Base-by-base conservation (phyloP, 2,888 invertebrate species). In the Orchesella flavescens region DNA sequence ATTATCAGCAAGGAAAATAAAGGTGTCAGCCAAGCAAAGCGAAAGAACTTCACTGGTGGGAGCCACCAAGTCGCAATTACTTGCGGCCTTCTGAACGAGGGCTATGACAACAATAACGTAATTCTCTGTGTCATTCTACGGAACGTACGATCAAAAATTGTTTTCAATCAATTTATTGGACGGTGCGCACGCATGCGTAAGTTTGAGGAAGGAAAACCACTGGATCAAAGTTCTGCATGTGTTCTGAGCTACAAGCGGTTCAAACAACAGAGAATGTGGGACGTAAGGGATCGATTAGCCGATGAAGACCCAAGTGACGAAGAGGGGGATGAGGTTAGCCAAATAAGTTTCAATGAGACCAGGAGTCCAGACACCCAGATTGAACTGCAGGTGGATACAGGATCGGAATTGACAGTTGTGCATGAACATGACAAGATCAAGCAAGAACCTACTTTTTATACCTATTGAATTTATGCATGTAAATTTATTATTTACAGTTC, bases 31-130 rank as follows among this genome's bases (percentile, higher is more conserved):
- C n/a, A n/a, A n/a, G n/a, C n/a, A 17, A 49, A 19, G 19, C 46
- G 34, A 12, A 55, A 24, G 1, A 15, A 24, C 1, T 71, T 78
- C 15, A 53, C n/a, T 2, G 21, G n/a, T 17, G 71, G 78, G 7
- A 9, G 17, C 0, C 46, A 71, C 19, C 12, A 19, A 17, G 43
- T 78, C 1, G 78, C 24, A 1, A n/a, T 78, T 10, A 53, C 63
- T 19, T 78, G 78, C 34, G 53, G 53, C 12, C 21, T 78, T 9
- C 59, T 21, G 0, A 10, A 3, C 49, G 78, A 78, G 24, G 78
- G 78, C 0, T 78, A 78, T 49, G 78, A 78, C n/a, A 78, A 78
- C 34, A 34, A 2, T 12, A 34, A 61, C 1, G 74, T 74, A 5
- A 61, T 21, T 17, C 34, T 74, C 21, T 59, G 59, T 19, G 59